These are phyloP conservation scores for Lontra canadensis DNA, from an alignment of 2,113 vertebrate species.

Conservation along the genomic window DNA sequence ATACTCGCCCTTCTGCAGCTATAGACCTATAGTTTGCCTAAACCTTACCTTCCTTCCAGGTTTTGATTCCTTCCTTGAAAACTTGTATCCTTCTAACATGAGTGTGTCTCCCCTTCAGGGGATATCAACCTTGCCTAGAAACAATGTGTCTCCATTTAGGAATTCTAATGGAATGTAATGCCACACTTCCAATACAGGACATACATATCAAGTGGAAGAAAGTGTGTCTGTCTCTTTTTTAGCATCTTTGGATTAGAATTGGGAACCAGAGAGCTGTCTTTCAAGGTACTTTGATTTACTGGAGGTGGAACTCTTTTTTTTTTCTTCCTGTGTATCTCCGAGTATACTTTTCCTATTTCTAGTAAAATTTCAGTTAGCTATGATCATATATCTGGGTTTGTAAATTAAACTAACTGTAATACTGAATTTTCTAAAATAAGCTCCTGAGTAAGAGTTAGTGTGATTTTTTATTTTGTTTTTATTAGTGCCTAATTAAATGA, in stretches of 20 bases:
- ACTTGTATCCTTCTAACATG: background rate
- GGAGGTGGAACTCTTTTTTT: background rate
- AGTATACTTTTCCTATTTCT: conserved; percentile 19
- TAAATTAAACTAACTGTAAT: background rate
- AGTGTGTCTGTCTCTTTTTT: background rate
- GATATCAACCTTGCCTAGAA: background rate
- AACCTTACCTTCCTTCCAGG: background rate
- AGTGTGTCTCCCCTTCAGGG: background rate
- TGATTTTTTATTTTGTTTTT: background rate
- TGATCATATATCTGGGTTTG: background rate
- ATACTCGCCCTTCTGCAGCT: background rate
- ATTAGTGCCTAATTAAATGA: background rate
- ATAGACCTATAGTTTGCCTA: background rate
- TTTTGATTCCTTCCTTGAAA: background rate
- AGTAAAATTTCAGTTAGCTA: conserved; percentile 2
- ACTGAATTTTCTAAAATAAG: conserved; percentile 28
- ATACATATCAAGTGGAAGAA: background rate
- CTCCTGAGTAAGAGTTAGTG: background rate
- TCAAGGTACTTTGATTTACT: background rate
- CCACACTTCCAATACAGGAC: background rate
- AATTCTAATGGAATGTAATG: background rate
- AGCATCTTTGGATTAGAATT: background rate
- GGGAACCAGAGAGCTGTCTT: background rate
- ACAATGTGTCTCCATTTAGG: background rate
- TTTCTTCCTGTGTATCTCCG: background rate